phyloP scores from a whole-genome alignment of 2,113 vertebrate species.

The Bucco capensis region DNA sequence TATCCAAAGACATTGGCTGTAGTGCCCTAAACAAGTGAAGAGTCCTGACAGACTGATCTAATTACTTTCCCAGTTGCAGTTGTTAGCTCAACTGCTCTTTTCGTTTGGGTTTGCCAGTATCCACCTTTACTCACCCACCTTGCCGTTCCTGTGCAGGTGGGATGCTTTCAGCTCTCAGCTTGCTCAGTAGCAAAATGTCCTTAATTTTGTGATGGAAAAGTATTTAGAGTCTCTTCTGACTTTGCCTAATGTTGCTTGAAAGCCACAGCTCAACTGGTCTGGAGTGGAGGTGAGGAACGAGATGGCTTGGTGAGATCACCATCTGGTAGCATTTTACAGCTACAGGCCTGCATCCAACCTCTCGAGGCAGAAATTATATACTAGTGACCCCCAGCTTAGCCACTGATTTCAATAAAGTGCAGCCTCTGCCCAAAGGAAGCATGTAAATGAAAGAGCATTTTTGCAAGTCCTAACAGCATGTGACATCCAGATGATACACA shows the following conservation, averaged over 20 bases:
- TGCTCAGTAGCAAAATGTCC: background rate
- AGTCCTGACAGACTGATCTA: background rate
- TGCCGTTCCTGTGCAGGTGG: background rate
- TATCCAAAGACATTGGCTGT: background rate
- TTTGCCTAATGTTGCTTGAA: background rate
- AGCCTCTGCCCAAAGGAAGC: background rate
- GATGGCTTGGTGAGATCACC: background rate
- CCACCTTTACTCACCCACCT: background rate
- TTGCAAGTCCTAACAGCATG: background rate
- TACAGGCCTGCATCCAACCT: background rate
- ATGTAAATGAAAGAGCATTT: background rate
- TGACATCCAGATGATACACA: background rate
- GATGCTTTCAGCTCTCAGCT: background rate
- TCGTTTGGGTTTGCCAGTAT: background rate
- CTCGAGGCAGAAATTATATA: background rate
- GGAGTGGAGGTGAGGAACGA: background rate
- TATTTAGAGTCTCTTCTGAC: background rate
- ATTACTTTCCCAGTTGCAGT: background rate
- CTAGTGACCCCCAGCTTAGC: background rate
- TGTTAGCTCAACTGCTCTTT: background rate
- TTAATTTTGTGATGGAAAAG: background rate
- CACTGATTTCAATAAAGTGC: background rate
- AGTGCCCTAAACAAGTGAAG: background rate
- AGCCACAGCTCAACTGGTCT: background rate
- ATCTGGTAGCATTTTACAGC: background rate